These are phyloP conservation scores for Pachycephus smyrnensis DNA, from an alignment of 2,888 invertebrate species.

Conservation along the genomic window DNA sequence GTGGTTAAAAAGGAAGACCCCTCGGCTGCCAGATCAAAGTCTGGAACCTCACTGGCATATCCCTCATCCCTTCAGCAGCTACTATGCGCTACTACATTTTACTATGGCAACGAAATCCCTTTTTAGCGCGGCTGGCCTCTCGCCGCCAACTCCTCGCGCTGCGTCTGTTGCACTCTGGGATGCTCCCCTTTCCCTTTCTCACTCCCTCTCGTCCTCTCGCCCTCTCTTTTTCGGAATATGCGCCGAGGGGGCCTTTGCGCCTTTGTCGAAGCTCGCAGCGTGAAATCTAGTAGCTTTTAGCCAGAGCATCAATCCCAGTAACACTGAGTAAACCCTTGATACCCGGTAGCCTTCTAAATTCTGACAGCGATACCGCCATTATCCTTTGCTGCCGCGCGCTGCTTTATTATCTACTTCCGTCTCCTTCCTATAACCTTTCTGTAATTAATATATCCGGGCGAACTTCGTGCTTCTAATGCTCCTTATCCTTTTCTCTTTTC, in stretches of 20 bases:
- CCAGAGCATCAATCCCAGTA: constrained; percentile 10
- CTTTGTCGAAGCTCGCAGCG: constrained; percentile 30
- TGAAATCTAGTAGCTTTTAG: constrained; percentile 35
- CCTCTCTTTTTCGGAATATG: constrained; percentile 12
- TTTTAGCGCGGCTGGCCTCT: neutral
- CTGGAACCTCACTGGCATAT: no score
- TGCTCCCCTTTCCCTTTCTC: neutral
- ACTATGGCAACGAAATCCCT: no score
- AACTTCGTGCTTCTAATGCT: neutral
- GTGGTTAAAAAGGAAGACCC: neutral
- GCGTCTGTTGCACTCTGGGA: neutral
- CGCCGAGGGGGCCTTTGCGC: constrained; percentile 18
- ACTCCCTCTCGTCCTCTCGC: neutral
- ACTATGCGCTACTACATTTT: no score
- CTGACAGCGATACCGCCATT: constrained; percentile 26
- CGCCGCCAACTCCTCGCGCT: neutral
- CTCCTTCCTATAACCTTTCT: neutral
- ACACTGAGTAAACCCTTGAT: no score
- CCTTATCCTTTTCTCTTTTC: neutral
- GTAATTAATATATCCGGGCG: neutral
- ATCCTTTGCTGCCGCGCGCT: constrained; percentile 26
- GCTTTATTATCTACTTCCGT: constrained; percentile 31
- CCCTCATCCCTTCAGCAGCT: neutral
- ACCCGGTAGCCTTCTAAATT: no score
- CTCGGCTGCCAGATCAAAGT: neutral